Conservation (phyloP, 2,113 vertebrate species). For the Cervus canadensis region DNA sequence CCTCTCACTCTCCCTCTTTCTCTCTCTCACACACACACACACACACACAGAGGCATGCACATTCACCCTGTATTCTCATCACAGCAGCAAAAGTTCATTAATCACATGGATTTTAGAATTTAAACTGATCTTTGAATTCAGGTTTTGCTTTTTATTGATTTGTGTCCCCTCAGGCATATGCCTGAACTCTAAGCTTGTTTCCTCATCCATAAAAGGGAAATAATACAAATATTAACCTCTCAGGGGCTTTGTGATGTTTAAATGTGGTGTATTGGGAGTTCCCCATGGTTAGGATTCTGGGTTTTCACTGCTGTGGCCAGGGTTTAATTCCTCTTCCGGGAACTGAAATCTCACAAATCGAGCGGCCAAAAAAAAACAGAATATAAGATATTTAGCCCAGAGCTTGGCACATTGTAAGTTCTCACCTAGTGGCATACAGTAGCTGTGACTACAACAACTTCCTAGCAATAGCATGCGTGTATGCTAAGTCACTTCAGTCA, state of each 20-base stretch:
- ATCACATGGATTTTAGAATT: not conserved
- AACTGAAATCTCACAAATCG: not conserved
- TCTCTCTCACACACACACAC: too few relatives aligned
- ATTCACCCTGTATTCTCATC: not conserved
- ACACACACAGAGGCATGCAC: not conserved
- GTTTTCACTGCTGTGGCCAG: not conserved
- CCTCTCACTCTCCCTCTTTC: not conserved
- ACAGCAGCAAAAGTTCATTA: not conserved
- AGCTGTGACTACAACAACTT: not conserved
- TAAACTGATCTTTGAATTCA: not conserved
- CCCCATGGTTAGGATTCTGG: not conserved
- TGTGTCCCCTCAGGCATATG: too few relatives aligned
- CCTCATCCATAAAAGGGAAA: not conserved
- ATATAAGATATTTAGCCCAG: not conserved
- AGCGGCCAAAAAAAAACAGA: rapidly evolving
- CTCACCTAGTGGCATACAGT: not conserved
- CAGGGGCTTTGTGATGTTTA: not conserved
- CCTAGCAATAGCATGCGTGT: not conserved
- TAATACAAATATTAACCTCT: not conserved
- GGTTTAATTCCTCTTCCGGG: not conserved
- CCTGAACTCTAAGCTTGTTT: not conserved
- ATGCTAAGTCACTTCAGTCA: not conserved
- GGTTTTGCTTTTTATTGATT: not conserved
- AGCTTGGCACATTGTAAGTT: not conserved
- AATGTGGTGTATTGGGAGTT: not conserved